phyloP scores from a whole-genome alignment of 2,113 vertebrate genomes.

The Marmota flaviventris region DNA sequence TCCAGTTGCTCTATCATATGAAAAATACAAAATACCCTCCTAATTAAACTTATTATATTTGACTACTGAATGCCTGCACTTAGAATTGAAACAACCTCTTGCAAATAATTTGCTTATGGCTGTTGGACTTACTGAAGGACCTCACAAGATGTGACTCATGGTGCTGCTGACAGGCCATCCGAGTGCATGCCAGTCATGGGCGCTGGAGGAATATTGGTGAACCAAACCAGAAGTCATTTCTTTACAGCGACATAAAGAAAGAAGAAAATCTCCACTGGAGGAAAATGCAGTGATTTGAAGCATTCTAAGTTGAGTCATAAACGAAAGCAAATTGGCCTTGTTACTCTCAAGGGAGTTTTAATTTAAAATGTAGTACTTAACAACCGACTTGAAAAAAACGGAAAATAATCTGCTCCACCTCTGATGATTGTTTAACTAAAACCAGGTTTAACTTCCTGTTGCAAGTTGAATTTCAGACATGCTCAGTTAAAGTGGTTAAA shows the following conservation, averaged over 20 bases:
- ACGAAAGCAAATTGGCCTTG: neutral
- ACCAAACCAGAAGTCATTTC: neutral
- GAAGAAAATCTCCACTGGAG: neutral
- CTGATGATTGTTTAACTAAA: constrained; percentile 39
- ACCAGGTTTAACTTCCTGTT: constrained; percentile 31
- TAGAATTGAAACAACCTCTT: constrained; percentile 15
- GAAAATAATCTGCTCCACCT: neutral
- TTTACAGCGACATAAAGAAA: neutral
- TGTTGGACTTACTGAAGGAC: neutral
- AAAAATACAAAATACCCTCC: neutral
- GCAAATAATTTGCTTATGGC: neutral
- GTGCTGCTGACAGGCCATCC: neutral
- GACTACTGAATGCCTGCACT: constrained; percentile 19
- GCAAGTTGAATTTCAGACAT: neutral
- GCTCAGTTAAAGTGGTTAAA: neutral
- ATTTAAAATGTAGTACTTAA: constrained; percentile 27
- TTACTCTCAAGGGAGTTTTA: constrained; percentile 49
- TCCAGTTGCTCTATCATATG: neutral
- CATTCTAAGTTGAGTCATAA: neutral
- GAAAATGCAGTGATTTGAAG: neutral
- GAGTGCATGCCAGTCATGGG: neutral
- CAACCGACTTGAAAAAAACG: constrained; percentile 24
- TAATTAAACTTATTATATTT: neutral
- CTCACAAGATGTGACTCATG: neutral
- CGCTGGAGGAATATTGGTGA: neutral